Conservation (phyloP, 2,888 invertebrate genomes). For the Troglohyphantes excavatus region DNA sequence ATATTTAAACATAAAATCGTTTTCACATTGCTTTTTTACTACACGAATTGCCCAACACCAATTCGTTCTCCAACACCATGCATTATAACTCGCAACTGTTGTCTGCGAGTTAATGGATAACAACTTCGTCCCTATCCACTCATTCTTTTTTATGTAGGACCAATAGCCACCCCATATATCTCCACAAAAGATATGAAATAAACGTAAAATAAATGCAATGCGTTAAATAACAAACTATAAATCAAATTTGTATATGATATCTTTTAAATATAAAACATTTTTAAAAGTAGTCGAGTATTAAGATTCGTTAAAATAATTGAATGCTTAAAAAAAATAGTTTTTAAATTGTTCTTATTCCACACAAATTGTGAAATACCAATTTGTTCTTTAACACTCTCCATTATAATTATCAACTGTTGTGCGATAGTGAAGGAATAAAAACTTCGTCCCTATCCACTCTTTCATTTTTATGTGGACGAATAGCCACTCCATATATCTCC, state of each 20-base stretch:
- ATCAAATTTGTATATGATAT: too few species aligned
- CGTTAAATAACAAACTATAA: too few species aligned
- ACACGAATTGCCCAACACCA: neutral
- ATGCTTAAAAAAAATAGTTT: too few species aligned
- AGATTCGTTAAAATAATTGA: too few species aligned
- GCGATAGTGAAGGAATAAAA: slow-evolving; percentile 10
- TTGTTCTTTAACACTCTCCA: neutral
- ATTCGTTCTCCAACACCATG: neutral
- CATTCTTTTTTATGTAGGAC: slow-evolving; percentile 40
- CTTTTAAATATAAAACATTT: too few species aligned
- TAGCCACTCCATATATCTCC: neutral
- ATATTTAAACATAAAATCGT: too few species aligned
- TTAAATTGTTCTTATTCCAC: too few species aligned
- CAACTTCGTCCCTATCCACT: neutral
- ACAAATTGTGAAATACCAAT: neutral
- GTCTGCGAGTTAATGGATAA: neutral
- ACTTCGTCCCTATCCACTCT: slow-evolving; percentile 2
- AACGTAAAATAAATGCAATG: too few species aligned
- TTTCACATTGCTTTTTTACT: too few species aligned
- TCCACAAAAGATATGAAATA: slow-evolving; percentile 27
- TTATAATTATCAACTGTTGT: neutral
- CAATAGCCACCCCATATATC: neutral
- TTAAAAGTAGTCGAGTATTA: too few species aligned
- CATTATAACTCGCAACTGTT: neutral
- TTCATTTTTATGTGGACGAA: slow-evolving; percentile 39